Evolutionary conservation across 2,797 vertebrate genomes (phyloP).

Genomic region (Karalla daura): DNA sequence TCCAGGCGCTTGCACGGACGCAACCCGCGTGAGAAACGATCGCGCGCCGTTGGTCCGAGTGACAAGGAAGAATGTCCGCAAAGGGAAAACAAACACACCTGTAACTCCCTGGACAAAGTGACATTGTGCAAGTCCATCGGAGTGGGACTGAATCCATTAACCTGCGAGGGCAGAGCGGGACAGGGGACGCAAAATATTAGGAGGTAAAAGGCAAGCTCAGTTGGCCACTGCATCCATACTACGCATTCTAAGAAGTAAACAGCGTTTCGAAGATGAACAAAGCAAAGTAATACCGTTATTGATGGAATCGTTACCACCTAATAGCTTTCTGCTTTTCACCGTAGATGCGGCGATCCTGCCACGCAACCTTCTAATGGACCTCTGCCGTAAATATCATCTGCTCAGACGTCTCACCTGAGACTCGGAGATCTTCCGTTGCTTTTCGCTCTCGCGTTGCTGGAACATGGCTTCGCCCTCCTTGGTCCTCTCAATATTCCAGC

Average conservation of each 20-base stretch:
- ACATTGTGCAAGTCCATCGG: conserved; percentile 93
- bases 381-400: conserved; percentile 5
- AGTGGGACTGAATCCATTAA: conserved; percentile 88
- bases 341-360: not conserved
- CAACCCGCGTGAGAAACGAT: no score
- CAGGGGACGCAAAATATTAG: not conserved
- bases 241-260: not conserved
- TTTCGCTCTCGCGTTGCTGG: conserved; percentile 93
- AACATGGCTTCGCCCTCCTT: conserved; percentile 92
- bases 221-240: no score
- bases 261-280: not conserved
- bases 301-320: conserved; percentile 9
- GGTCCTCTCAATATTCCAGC: conserved; percentile 95
- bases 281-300: not conserved
- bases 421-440: conserved; percentile 88
- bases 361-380: conserved; percentile 8
- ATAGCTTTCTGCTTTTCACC: not conserved
- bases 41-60: no score
- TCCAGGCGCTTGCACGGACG: no score
- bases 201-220: not conserved
- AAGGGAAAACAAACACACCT: conserved; percentile 80
- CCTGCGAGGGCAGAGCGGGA: conserved; percentile 75
- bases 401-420: conserved; percentile 83
- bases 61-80: no score
- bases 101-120: conserved; percentile 92